Percentiles rank a stretch among this genome's conserved stretches.
Conservation (phyloP, 2,888 invertebrate genomes). For the Mythimna impura region DNA sequence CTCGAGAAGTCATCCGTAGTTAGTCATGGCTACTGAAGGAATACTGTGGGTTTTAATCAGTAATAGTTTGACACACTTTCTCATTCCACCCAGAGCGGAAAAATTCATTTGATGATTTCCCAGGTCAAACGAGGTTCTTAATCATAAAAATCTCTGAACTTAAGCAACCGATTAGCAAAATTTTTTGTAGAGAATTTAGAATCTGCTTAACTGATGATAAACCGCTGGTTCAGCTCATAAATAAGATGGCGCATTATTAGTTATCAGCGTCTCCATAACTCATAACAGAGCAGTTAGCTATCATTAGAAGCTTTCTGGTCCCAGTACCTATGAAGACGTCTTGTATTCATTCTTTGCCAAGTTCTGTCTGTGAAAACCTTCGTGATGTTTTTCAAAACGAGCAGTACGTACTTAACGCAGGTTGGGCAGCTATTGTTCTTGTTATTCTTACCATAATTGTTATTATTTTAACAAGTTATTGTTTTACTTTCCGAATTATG, state of each 20-base stretch:
- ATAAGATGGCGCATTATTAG: not conserved
- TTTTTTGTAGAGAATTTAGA: not conserved
- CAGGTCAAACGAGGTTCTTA: not conserved
- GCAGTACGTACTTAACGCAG: not conserved
- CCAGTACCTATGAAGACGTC: not conserved
- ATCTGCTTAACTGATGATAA: not conserved
- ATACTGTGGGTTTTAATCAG: too few relatives aligned
- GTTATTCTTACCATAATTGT: not conserved
- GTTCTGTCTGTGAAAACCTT: constrained; percentile 1
- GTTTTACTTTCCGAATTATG: constrained; percentile 37
- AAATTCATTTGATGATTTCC: too few relatives aligned
- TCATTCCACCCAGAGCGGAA: too few relatives aligned
- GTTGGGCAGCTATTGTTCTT: constrained; percentile 31
- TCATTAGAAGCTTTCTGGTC: not conserved
- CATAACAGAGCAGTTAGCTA: not conserved
- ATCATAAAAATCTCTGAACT: not conserved
- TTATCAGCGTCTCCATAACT: too few relatives aligned
- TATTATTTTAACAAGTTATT: constrained; percentile 25
- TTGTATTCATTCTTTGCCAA: not conserved
- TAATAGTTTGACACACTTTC: too few relatives aligned
- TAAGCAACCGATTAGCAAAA: not conserved
- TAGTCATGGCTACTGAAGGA: too few relatives aligned
- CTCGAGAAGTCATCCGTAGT: not conserved
- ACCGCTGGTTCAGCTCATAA: not conserved
- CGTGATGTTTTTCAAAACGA: not conserved